Conservation (phyloP, 2,797 vertebrate genomes). For the Danio jaintianensis region DNA sequence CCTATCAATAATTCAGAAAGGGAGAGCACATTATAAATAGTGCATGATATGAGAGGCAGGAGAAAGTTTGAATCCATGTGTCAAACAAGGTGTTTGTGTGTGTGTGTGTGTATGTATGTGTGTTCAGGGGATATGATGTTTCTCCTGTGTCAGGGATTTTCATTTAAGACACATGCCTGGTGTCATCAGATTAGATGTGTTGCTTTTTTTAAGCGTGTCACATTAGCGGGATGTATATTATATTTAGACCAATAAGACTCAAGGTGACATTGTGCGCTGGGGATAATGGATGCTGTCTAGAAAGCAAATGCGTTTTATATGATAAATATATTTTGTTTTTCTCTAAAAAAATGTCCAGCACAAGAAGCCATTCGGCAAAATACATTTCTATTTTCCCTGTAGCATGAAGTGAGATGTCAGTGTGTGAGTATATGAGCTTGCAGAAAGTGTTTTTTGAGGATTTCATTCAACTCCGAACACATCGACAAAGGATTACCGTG, state of each 20-base stretch:
- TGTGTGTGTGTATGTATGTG: slow-evolving; percentile 31
- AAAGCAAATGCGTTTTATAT: slow-evolving; percentile 3
- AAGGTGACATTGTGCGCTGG: slow-evolving; percentile 20
- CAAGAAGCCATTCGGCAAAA: neutral
- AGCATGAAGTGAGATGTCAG: slow-evolving; percentile 7
- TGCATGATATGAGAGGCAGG: slow-evolving; percentile 72
- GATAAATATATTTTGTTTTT: neutral
- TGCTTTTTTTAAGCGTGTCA: slow-evolving; percentile 26
- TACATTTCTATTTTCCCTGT: slow-evolving; percentile 7
- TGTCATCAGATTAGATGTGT: slow-evolving; percentile 39
- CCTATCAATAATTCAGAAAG: slow-evolving; percentile 78
- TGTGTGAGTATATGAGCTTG: slow-evolving; percentile 16
- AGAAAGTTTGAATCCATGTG: slow-evolving; percentile 72
- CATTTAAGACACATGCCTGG: slow-evolving; percentile 23
- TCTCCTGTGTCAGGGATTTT: slow-evolving; percentile 40
- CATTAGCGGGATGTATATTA: slow-evolving; percentile 13
- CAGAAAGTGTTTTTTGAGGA: neutral
- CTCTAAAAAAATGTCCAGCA: neutral
- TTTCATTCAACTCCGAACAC: neutral
- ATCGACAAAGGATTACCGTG: neutral
- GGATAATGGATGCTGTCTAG: slow-evolving; percentile 3
- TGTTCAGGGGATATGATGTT: slow-evolving; percentile 20
- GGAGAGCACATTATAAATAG: slow-evolving; percentile 79
- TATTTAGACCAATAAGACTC: neutral
- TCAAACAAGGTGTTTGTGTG: slow-evolving; percentile 65